Base-by-base conservation (phyloP, 2,888 invertebrate species). In the Zelleria hepariella region DNA sequence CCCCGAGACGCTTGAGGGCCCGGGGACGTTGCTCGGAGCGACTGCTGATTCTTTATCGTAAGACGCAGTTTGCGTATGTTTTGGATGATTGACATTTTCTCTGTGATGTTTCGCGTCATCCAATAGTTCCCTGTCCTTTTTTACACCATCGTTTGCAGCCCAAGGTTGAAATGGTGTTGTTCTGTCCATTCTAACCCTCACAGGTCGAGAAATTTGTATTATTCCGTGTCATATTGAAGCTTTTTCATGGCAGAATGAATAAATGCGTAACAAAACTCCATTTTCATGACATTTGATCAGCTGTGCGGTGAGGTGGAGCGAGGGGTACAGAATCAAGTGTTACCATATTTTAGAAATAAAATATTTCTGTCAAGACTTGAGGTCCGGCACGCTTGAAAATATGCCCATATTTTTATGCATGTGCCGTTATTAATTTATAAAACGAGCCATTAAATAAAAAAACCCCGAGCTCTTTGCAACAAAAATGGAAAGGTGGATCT, bases 231-330 rank as follows among this genome's bases (percentile, higher is more conserved):
- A 88, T 87, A 78, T 70, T 86, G 74, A 70, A 77, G 73, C 68
- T 80, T 79, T 77, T 78, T 74, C 73, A 74, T 75, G 68, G 76
- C 76, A 72, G 75, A 80, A 77, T 72, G 75, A 58, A 69, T 78
- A 80, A 82, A 84, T 85, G 86, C 86, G 86, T 87, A 87, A 85
- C 87, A 84, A 86, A 82, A 86, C 86, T 87, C 89, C 89, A 89
- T 89, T 86, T 88, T 86, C 86, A 82, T 87, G 87, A 87, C 88
- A 85, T 87, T 88, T 82, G 87, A 89, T 89, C 88, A 89, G 87
- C 89, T 89, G 86, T 87, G 82, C 73, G 80, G 82, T 73, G 83
- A 83, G 75, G 84, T 77, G 74, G 75, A 72, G 77, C 68, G 68
- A 73, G 74, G 70, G 71, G 69, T 42, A 42, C 4, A 42, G 15